phyloP scores from a whole-genome alignment of 2,888 invertebrate species.

The Oegoconia quadripuncta region DNA sequence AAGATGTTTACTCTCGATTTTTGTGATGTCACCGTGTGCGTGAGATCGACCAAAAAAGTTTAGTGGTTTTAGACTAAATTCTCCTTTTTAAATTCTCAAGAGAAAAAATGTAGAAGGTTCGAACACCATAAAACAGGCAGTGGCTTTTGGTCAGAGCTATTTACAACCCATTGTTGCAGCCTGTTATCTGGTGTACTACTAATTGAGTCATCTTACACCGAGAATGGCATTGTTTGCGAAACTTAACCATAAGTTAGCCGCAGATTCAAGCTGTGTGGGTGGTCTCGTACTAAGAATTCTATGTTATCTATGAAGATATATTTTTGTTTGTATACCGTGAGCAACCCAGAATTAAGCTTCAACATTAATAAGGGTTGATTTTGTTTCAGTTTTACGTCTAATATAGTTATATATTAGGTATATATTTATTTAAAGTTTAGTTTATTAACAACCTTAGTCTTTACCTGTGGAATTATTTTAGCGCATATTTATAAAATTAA shows the following conservation, averaged over 20 bases:
- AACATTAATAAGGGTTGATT: conserved; percentile 11
- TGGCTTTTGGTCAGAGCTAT: conserved; percentile 36
- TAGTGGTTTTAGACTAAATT: no score
- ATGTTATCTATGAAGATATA: conserved; percentile 17
- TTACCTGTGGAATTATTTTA: no score
- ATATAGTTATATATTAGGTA: no score
- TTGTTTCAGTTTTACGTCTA: conserved; percentile 3
- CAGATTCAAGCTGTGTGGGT: conserved; percentile 53
- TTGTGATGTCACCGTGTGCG: conserved; percentile 56
- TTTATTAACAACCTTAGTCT: no score
- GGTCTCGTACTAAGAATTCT: conserved; percentile 36
- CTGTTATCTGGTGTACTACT: conserved; percentile 58
- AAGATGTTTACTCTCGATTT: conserved; percentile 60
- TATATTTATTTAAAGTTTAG: no score
- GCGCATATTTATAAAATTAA: no score
- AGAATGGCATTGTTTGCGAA: conserved; percentile 69
- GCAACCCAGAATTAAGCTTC: conserved; percentile 7
- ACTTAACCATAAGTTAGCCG: conserved; percentile 57
- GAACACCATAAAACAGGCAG: conserved; percentile 10
- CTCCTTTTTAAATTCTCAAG: no score
- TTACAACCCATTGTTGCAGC: conserved; percentile 60
- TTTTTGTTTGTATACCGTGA: conserved; percentile 18
- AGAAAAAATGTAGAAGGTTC: neutral
- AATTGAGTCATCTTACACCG: conserved; percentile 74
- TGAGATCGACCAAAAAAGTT: no score